These are phyloP conservation scores for Tipula vernalis DNA, from an alignment of 2,888 invertebrate species.

Conservation along the genomic window DNA sequence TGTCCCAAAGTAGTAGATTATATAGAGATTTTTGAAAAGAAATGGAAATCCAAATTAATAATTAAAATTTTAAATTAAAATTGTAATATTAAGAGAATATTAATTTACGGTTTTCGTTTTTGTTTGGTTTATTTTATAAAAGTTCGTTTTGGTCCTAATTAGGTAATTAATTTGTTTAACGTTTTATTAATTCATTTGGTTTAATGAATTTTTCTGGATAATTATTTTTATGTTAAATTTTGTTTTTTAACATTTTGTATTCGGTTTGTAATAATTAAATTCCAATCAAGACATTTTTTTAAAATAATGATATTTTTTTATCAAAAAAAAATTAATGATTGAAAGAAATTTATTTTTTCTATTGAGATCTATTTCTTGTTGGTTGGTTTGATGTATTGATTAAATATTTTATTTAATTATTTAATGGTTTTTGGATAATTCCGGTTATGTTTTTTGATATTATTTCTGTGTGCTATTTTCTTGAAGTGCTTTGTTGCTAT, in stretches of 20 bases:
- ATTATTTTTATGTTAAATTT: not conserved
- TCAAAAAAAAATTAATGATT: slow-evolving; percentile 1
- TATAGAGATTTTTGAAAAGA: not conserved
- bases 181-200: not conserved
- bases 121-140: not conserved
- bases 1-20: not conserved
- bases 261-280: not conserved
- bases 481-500: not conserved
- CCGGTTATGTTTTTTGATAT: not conserved
- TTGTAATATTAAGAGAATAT: not conserved
- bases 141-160: not conserved
- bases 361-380: not conserved
- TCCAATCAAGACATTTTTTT: slow-evolving; percentile 4
- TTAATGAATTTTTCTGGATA: not conserved
- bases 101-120: not conserved
- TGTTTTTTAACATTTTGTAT: not conserved
- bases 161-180: not conserved
- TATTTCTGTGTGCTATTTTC: not conserved
- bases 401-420: not conserved
- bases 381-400: not conserved
- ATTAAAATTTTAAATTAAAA: not conserved
- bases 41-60: not conserved
- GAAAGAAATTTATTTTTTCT: not conserved
- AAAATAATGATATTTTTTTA: not conserved
- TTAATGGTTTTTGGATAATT: not conserved